Base-by-base conservation (phyloP, 2,888 invertebrate genomes). In the Dione juno region DNA sequence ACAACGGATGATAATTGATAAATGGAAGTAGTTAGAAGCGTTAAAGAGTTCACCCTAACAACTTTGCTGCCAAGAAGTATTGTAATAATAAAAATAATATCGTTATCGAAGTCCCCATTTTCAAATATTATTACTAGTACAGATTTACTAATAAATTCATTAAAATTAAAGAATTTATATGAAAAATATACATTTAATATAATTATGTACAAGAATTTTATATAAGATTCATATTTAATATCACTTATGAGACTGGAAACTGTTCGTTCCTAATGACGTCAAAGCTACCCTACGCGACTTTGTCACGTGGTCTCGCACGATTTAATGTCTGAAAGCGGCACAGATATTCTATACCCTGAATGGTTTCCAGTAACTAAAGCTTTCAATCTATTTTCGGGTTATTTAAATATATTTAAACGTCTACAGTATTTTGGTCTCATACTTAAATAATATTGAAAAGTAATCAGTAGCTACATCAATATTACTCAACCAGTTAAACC, bases 231-330 rank as follows among this genome's bases (percentile, higher is more conserved):
- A 57, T 16, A 37, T 19, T 57, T 35, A 40, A 43, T 8, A 14
- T 21, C 35, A 28, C 59, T 52, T 50, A 11, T 43, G 63, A 16
- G 50, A 50, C 50, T 57, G 43, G 54, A 66, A 68, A 53, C 54
- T 28, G 69, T 57, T 65, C 40, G 61, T 57, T 65, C 63, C 53
- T 67, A 68, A 70, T 77, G 77, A 77, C 76, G 75, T 76, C 77
- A 74, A 66, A 64, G 70, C 71, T 71, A 69, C 66, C 71, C 74
- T 66, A 68, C 64, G 67, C 72, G n/a, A 50, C 45, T 69, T 67
- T 41, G 48, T 83, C 83, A 86, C 84, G 82, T 81, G 83, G 82
- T 77, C 77, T 77, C 75, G 76, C 78, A 81, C 80, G 75, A 75
- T 67, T 41, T 67, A 48, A 59, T 52, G 52, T 45, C 21, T 28